Evolutionary conservation across 2,888 invertebrate species (phyloP).

Genomic region (Lampropteryx suffumata): DNA sequence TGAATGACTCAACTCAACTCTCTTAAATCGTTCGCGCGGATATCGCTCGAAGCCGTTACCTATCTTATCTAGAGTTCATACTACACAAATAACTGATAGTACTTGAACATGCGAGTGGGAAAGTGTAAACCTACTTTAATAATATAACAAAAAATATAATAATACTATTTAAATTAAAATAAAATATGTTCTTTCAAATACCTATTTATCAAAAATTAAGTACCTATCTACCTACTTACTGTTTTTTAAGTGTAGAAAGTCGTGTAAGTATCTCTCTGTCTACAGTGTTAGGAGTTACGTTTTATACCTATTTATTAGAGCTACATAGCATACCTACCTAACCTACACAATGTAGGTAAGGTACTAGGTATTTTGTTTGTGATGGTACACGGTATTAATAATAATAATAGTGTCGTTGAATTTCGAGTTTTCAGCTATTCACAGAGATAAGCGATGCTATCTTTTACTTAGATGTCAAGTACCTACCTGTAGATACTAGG

Average conservation of each 20-base stretch:
- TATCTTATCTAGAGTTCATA: slow-evolving; percentile 60
- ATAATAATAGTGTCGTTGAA: slow-evolving; percentile 15
- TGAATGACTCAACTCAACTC: slow-evolving; percentile 3
- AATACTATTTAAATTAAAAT: too few relatives aligned
- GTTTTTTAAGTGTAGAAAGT: too few relatives aligned
- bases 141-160: too few relatives aligned
- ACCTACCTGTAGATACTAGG: not conserved
- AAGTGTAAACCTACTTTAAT: too few relatives aligned
- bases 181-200: too few relatives aligned
- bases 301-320: too few relatives aligned
- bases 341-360: too few relatives aligned
- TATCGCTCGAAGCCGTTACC: slow-evolving; percentile 23
- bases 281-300: too few relatives aligned
- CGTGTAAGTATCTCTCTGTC: too few relatives aligned
- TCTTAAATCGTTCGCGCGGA: slow-evolving; percentile 5
- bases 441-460: slow-evolving; percentile 43
- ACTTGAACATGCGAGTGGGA: slow-evolving; percentile 36
- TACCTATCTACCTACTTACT: too few relatives aligned
- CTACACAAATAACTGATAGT: slow-evolving; percentile 74
- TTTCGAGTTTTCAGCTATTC: slow-evolving; percentile 16
- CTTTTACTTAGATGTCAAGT: slow-evolving; percentile 4
- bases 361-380: not conserved
- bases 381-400: slow-evolving; percentile 3
- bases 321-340: too few relatives aligned
- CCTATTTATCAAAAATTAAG: too few relatives aligned